Conservation (phyloP, 30 jellyfish, hydroid and myxozoan genomes). For the Pelagia noctiluca region DNA sequence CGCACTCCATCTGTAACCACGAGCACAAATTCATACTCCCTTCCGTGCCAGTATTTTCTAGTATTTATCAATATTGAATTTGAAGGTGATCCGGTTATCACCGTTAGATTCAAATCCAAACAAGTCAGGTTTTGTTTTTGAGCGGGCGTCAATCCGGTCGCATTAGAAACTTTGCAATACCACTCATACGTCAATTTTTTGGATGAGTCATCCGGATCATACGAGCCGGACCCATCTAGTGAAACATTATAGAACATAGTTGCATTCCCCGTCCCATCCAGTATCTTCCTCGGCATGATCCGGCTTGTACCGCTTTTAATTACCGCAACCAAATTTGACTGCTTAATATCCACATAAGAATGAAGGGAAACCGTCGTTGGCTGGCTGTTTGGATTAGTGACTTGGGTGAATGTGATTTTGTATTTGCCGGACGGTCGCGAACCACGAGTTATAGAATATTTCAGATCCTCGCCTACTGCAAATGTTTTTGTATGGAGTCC, state of each 20-base stretch:
- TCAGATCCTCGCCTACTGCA: neutral
- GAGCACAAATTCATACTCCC: slow-evolving; percentile 31
- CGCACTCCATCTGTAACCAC: slow-evolving; percentile 19
- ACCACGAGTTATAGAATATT: slow-evolving; percentile 4
- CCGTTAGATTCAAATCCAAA: neutral
- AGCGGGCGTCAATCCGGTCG: neutral
- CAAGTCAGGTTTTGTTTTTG: slow-evolving; percentile 5
- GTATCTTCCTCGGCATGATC: slow-evolving; percentile 61
- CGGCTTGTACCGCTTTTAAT: slow-evolving; percentile 71
- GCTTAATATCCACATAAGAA: slow-evolving; percentile 61
- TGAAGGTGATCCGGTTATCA: neutral
- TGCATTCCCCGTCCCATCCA: slow-evolving; percentile 11
- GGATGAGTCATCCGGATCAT: slow-evolving; percentile 76
- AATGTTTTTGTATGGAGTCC: slow-evolving; percentile 3
- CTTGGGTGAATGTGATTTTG: slow-evolving; percentile 39
- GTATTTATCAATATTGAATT: slow-evolving; percentile 29
- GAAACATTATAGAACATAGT: slow-evolving; percentile 27
- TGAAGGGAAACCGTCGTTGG: neutral
- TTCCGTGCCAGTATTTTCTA: neutral
- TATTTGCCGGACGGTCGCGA: slow-evolving; percentile 46
- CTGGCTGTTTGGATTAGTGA: neutral
- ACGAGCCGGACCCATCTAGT: slow-evolving; percentile 67
- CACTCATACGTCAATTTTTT: slow-evolving; percentile 44
- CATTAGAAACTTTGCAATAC: slow-evolving; percentile 47
- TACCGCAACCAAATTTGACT: slow-evolving; percentile 66